Evolutionary conservation across 2,888 invertebrate genomes (phyloP), one percentile per base, ranked within the genome.

Genomic region (Apamea sordens): DNA sequence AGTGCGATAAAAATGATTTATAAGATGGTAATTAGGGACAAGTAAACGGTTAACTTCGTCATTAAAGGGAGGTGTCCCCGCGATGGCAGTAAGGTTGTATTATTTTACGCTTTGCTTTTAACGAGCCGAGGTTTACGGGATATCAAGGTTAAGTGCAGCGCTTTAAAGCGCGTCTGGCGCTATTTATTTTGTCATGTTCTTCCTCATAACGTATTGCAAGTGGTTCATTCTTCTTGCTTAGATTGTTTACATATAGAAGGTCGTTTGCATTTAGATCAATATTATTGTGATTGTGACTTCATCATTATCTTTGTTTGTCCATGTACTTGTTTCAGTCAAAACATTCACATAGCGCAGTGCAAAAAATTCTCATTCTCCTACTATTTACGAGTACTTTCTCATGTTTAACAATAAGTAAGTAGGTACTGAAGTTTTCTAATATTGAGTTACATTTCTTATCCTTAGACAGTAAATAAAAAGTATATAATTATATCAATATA

Each of bases 1-100:
- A 91, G 84, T 73, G 84, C 90, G 88, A 93, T 95, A 93, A 94
- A 94, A 93, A 93, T 93, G 92, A 95, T 95, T 95, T 92, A 93
- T 93, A 87, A 87, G 77, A 72, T 82, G 86, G 90, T 93, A 93
- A 94, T 94, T 94, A 94, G 90, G 80, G 61, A 82, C 79, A 80
- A 85, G 82, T 78, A 76, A 83, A 80, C 79, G 76, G 71, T 85
- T 84, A 77, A 83, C 65, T 82, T 82, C 65, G 70, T 71, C 77
- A 79, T 89, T 80, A 82, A 85, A 86, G 67, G n/a, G 41, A 81
- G 63, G 13, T 77, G 78, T 78, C 44, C 72, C 69, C 76, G 64
- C 59, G 77, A 32, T 56, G 73, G 47, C n/a, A 64, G 67, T 81
- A 63, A 73, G 50, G 65, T 71, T 79, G 61, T 78, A 69, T 77